A percentile compares a stretch with the other conserved stretches of the same genome.
Evolutionary conservation across 2,113 vertebrate genomes (phyloP).

Genomic region (Acrocephalus kingi): DNA sequence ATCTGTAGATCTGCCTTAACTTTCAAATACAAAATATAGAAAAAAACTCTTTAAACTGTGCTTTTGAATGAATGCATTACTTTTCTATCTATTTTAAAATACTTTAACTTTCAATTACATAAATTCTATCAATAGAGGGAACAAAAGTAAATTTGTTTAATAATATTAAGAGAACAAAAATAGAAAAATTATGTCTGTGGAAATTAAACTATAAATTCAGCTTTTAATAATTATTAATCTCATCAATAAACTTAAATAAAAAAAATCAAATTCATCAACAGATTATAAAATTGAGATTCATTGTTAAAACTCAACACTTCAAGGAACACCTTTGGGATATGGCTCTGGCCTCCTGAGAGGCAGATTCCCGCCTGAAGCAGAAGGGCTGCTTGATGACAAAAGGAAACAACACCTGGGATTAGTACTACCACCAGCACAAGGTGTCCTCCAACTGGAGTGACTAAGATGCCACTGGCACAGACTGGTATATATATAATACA

Average conservation of each 20-base stretch:
- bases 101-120: background rate
- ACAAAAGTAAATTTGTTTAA: background rate
- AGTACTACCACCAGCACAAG: background rate
- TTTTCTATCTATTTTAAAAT: background rate
- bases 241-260: background rate
- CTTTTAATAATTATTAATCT: background rate
- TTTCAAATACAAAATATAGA: background rate
- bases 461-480: background rate
- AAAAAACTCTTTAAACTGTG: accelerated
- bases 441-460: background rate
- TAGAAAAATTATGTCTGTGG: background rate
- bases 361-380: background rate
- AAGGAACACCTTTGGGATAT: background rate
- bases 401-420: background rate
- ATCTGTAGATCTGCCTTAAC: background rate
- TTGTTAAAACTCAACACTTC: background rate
- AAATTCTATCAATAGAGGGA: background rate
- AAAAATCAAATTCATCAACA: background rate
- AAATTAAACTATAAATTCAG: background rate
- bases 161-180: background rate
- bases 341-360: background rate
- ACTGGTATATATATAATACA: background rate
- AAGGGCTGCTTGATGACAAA: background rate
- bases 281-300: background rate
- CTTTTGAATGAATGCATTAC: background rate